These are phyloP conservation scores for Hetaerina titia DNA, from an alignment of 2,888 invertebrate genomes.

Conservation along the genomic window DNA sequence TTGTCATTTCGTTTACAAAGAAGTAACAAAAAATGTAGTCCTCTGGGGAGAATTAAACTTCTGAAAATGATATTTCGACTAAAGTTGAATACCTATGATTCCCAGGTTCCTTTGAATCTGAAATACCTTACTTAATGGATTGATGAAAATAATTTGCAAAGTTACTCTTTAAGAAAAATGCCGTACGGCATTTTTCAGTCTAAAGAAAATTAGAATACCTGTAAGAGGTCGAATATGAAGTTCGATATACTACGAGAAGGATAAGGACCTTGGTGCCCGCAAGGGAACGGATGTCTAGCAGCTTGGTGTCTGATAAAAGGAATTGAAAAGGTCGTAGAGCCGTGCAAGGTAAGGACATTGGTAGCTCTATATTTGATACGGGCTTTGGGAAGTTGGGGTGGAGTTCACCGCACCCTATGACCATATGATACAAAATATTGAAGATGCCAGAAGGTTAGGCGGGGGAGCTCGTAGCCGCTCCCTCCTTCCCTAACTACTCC, in stretches of 20 bases:
- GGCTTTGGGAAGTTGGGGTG: background rate
- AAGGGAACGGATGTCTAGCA: background rate
- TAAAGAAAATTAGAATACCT: too few species aligned
- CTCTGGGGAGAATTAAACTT: too few species aligned
- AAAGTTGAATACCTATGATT: too few species aligned
- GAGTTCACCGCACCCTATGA: background rate
- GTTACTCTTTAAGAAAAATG: background rate
- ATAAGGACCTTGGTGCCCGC: background rate
- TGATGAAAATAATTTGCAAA: background rate
- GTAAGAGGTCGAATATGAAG: background rate
- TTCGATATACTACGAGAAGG: background rate
- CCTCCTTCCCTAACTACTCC: background rate
- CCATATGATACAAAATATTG: background rate
- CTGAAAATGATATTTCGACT: too few species aligned
- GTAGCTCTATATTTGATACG: background rate
- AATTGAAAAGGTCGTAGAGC: background rate
- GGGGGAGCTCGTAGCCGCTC: background rate
- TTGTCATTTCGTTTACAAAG: too few species aligned
- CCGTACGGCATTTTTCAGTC: background rate
- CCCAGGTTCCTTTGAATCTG: too few species aligned
- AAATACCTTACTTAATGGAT: too few species aligned
- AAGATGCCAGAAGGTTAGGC: background rate
- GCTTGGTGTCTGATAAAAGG: background rate
- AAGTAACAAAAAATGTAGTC: too few species aligned
- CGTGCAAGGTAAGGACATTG: background rate